phyloP scores from a whole-genome alignment of 2,113 vertebrate species.

The Lichenostomus cassidix region DNA sequence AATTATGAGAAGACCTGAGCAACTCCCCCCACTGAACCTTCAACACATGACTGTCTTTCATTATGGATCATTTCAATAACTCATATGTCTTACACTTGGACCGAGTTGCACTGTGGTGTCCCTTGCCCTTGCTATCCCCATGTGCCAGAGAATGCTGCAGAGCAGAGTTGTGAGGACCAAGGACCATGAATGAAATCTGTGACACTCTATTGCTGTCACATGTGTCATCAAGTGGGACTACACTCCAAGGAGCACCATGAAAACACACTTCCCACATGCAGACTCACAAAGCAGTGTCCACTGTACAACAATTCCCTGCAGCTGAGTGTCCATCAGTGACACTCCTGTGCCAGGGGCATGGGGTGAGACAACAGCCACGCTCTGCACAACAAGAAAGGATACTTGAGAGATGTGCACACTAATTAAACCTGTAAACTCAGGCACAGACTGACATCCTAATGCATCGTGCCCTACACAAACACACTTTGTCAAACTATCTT shows the following conservation, averaged over 20 bases:
- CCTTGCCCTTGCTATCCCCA: not conserved
- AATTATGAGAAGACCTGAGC: not conserved
- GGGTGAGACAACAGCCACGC: not conserved
- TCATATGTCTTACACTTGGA: rapidly evolving
- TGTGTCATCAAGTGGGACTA: too few relatives aligned
- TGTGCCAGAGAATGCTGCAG: rapidly evolving
- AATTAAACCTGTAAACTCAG: not conserved
- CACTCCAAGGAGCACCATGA: not conserved
- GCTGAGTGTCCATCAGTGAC: not conserved
- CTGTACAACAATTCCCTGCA: not conserved
- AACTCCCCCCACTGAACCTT: not conserved
- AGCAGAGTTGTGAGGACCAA: not conserved
- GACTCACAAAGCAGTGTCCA: not conserved
- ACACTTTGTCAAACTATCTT: not conserved
- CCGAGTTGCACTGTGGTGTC: not conserved
- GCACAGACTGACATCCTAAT: not conserved
- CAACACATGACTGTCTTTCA: not conserved
- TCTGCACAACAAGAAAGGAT: not conserved
- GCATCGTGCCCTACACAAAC: not conserved
- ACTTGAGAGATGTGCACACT: not conserved
- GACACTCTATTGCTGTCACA: not conserved
- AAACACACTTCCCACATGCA: rapidly evolving
- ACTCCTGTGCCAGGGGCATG: rapidly evolving
- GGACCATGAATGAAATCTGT: not conserved
- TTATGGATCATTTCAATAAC: not conserved